These are phyloP conservation scores for Labia minor DNA, from an alignment of 2,888 invertebrate species.

Conservation along the genomic window DNA sequence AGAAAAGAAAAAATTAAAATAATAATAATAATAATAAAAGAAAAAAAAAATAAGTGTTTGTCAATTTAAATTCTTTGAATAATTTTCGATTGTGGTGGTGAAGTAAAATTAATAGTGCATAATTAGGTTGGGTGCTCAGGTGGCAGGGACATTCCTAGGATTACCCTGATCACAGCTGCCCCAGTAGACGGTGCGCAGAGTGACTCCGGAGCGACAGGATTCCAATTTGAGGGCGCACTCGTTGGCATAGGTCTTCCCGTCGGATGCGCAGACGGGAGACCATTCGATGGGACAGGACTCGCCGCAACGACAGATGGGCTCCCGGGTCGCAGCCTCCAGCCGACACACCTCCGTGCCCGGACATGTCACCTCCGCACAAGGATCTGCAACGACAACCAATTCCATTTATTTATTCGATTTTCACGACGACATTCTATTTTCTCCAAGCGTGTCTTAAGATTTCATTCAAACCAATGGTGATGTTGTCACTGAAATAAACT, in stretches of 20 bases:
- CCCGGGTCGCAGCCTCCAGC: constrained; percentile 57
- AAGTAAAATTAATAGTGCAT: no score
- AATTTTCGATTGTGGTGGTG: no score
- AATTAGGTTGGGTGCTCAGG: no score
- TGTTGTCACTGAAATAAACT: background rate
- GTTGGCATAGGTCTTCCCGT: constrained; percentile 68
- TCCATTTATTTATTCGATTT: background rate
- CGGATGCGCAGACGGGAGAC: constrained; percentile 63
- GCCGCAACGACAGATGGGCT: constrained; percentile 69
- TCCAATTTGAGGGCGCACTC: constrained; percentile 69
- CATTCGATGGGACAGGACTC: constrained; percentile 65
- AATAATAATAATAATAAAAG: no score
- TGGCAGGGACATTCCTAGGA: background rate
- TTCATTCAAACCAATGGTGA: background rate
- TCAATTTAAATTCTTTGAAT: no score
- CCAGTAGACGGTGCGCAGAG: constrained; percentile 64
- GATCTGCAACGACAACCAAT: constrained; percentile 49
- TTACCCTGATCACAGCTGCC: constrained; percentile 52
- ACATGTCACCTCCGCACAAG: constrained; percentile 69
- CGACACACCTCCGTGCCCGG: constrained; percentile 71
- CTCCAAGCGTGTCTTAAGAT: no score
- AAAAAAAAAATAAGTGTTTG: no score
- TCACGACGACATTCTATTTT: no score
- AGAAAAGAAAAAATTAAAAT: no score
- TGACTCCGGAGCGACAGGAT: constrained; percentile 63